Evolutionary conservation across 2,797 vertebrate genomes (phyloP), one percentile per base, ranked within the genome.

Genomic region (Gadopsis marmoratus): DNA sequence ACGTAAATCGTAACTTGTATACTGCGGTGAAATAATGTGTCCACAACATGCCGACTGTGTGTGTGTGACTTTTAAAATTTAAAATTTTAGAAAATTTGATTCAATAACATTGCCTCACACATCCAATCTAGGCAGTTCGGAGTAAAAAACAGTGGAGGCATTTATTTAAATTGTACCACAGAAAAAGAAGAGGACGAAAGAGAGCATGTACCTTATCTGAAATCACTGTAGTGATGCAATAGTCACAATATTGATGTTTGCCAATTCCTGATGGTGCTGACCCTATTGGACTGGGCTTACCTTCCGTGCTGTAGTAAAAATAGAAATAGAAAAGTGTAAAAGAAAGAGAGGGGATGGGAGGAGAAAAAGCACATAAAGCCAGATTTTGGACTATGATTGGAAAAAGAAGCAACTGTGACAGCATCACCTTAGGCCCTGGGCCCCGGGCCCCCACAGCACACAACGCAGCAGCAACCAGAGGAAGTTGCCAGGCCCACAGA

Each of bases 401-500:
- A 95, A 97, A 97, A 91, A 94, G 88, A 94, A 95, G 93, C 95
- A 93, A 94, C 93, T 90, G 95, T 91, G 94, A 93, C 90, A 92
- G 93, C 93, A 94, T 95, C 93, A 95, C 94, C 92, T 87, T 85
- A 88, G 93, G 89, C 86, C 79, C 72, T 39, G 64, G 89, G 87
- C 83, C 87, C 77, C 31, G 65, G 88, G 88, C 88, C 88, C 83
- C 92, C 58, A 74, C 74, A 89, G 86, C 89, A 83, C 88, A 81
- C 82, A 84, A 90, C 92, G 67, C 91, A 91, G 86, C 92, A 88
- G 91, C 71, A 93, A 94, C 92, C 88, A 92, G 92, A 97, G 97
- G 97, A 99, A 98, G 96, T 95, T 95, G 96, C 95, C 96, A 95
- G 91, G 83, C 95, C 93, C 91, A 88, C 89, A 92, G 96, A 95